These are phyloP conservation scores for Augochlorella aurata DNA, from an alignment of 2,888 invertebrate genomes.

Conservation along the genomic window DNA sequence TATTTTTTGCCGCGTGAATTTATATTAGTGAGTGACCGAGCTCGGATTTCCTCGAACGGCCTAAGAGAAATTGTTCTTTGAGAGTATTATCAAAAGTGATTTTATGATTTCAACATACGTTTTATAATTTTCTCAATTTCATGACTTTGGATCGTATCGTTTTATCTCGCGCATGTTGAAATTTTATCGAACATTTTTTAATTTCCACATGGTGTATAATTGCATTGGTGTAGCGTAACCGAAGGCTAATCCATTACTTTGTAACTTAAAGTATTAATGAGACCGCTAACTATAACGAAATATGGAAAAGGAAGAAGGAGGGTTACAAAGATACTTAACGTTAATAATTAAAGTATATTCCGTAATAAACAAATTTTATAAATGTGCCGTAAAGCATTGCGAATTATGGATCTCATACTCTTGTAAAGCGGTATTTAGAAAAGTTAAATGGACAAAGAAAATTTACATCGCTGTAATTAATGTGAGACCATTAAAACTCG, in stretches of 20 bases:
- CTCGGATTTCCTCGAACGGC: conserved; percentile 27
- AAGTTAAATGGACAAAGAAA: not conserved
- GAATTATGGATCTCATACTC: conserved; percentile 54
- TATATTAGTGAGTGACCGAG: not conserved
- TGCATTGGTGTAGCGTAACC: conserved; percentile 30
- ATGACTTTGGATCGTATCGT: conserved; percentile 4
- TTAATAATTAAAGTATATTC: conserved; percentile 49
- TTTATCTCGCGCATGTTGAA: conserved; percentile 15
- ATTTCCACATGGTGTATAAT: conserved; percentile 17
- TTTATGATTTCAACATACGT: conserved; percentile 32
- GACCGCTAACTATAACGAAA: conserved; percentile 25
- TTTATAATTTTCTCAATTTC: conserved; percentile 14
- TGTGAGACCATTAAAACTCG: conserved; percentile 40
- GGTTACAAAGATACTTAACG: conserved; percentile 49
- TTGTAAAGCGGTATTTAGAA: conserved; percentile 19
- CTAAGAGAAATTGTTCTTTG: conserved; percentile 35
- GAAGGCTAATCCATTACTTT: conserved; percentile 44
- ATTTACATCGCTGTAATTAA: conserved; percentile 24
- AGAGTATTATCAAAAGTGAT: conserved; percentile 14
- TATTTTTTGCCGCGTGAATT: not conserved
- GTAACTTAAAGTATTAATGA: conserved; percentile 48
- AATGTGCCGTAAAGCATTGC: conserved; percentile 47
- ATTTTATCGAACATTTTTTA: conserved; percentile 25
- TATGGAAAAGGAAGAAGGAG: not conserved
- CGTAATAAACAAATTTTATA: conserved; percentile 49